Base-by-base conservation (phyloP, 2,888 invertebrate genomes). In the Athalia circularis region DNA sequence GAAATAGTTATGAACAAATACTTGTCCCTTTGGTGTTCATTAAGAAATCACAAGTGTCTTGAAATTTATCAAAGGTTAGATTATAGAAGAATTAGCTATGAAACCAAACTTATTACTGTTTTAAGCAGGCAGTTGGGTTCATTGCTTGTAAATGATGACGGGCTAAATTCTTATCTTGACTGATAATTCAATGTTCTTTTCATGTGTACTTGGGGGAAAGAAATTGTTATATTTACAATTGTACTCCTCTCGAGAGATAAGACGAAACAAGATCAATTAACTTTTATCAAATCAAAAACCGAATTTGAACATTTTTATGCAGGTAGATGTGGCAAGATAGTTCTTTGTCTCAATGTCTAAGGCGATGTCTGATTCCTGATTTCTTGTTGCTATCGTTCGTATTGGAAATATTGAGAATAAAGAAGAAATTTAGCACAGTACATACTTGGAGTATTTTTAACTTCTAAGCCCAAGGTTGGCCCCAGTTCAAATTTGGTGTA, bases 391-490 rank as follows among this genome's bases (percentile, higher is more conserved):
- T 9, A 68, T 68, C 29, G 11, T 43, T 68, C 29, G 13, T 67
- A 67, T 67, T 67, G 68, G 43, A n/a, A 68, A 68, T 68, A 68
- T 68, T 68, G 68, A n/a, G 68, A 68, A 68, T 68, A 68, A 68
- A 68, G 67, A 54, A 47, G 43, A 68, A 68, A 68, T 68, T 68
- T n/a, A 68, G 68, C 68, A 68, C 52, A 54, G 68, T 54, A 68
- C 68, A 29, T 68, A 68, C 52, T 68, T 54, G 68, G 54, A 68
- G 68, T 68, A 68, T 54, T 68, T 68, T 68, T 68, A 68, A 68
- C 68, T 68, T 68, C 68, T 68, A 68, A 68, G 43, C 50, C 68
- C 52, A 68, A 52, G 68, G 68, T 68, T 68, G 68, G 68, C 68
- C 68, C 54, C 43, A 11, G 68, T 68, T 68, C 54, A 68, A 68